Evolutionary conservation across 2,888 invertebrate species (phyloP).

Genomic region (Trissolcus japonicus): DNA sequence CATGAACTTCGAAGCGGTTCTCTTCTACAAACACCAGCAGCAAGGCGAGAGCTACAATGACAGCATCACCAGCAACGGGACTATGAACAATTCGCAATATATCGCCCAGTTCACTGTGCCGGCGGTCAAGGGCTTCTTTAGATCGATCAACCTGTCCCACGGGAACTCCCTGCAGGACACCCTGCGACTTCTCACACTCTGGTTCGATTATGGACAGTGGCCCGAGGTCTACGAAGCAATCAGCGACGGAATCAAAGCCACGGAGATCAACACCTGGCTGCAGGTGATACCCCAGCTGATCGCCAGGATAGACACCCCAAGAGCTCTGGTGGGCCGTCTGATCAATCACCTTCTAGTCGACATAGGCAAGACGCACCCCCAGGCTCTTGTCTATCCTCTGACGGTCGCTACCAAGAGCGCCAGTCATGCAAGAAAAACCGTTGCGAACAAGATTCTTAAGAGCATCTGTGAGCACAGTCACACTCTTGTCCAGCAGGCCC

Average conservation of each 20-base stretch:
- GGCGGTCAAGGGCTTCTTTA: constrained; percentile 96
- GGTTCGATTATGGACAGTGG: constrained; percentile 98
- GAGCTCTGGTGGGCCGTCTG: constrained; percentile 90
- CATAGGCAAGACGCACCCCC: constrained; percentile 98
- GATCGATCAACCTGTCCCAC: constrained; percentile 93
- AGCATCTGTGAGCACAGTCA: constrained; percentile 97
- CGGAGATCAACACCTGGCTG: constrained; percentile 98
- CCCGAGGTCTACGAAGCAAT: constrained; percentile 96
- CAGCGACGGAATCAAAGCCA: constrained; percentile 92
- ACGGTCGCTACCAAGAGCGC: constrained; percentile 98
- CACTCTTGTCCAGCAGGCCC: constrained; percentile 94
- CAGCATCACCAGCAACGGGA: constrained; percentile 56
- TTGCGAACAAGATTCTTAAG: constrained; percentile 95
- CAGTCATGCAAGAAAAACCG: constrained; percentile 88
- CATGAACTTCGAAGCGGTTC: constrained; percentile 97
- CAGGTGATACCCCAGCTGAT: constrained; percentile 99
- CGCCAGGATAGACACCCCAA: constrained; percentile 96
- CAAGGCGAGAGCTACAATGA: constrained; percentile 63
- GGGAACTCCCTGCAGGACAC: constrained; percentile 98
- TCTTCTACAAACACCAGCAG: constrained; percentile 80
- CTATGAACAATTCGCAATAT: constrained; percentile 76
- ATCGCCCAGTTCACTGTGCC: constrained; percentile 91
- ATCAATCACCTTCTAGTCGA: constrained; percentile 96
- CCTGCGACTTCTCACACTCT: constrained; percentile 93
- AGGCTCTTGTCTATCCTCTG: constrained; percentile 97